Evolutionary conservation across 2,113 vertebrate genomes (phyloP), one percentile per base, ranked within the genome.

Genomic region (Ceratotherium simum): DNA sequence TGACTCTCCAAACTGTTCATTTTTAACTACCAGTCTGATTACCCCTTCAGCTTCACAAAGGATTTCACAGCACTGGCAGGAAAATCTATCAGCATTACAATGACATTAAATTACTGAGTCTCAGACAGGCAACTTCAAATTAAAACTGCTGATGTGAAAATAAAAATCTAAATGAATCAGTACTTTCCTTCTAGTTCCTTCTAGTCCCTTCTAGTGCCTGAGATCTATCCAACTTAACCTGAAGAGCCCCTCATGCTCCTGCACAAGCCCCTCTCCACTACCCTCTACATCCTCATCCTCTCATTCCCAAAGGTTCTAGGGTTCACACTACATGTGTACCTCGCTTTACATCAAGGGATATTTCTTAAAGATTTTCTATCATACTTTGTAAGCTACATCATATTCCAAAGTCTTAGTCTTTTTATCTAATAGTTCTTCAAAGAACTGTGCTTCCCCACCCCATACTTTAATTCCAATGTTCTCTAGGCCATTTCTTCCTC

Each of bases 21-120:
- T 89, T 95, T 97, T 95, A 97, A 95, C n/a, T 60, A 64, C 33
- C 73, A 80, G 8, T 65, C 73, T 90, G 92, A 93, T 97, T 86
- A n/a, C 51, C 75, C 58, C 46, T 67, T 87, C 56, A 27, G 51
- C 64, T 93, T 96, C 86, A 87, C 72, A 85, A 31, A 0, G 0
- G 27, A 91, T 91, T 97, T 91, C 76, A 73, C 21, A 72, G 51
- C 16, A 33, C 67, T 90, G 67, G 58, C 60, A 94, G 33, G 69
- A 95, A 96, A 96, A 95, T 92, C 73, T 79, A 51, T 65, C 13
- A 42, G 72, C 0, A 0, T 87, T 79, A 90, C 67, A 87, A 78
- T 91, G 62, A 83, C 62, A 87, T 97, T 75, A 90, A 93, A 97
- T 94, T 72, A 89, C n/a, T 2, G 48, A 73, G 14, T 97, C 65